Evolutionary conservation across 1,140 invertebrate species (phyloP).

Genomic region (Neomicropteryx cornuta): DNA sequence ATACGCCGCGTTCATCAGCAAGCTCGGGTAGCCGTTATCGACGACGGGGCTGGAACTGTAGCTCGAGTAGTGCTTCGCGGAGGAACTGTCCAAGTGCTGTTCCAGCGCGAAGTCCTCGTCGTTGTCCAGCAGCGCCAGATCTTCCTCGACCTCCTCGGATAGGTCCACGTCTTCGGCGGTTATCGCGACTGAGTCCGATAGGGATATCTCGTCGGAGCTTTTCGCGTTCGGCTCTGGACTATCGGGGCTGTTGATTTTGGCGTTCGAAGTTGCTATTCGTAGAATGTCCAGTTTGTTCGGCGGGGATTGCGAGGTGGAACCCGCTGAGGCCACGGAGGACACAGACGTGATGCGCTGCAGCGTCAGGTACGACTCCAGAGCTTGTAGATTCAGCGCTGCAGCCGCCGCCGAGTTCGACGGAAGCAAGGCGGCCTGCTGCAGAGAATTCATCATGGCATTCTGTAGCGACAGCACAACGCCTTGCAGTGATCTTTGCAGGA

Average conservation of each 20-base stretch:
- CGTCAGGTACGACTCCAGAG: constrained; percentile 70
- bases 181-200: constrained; percentile 32
- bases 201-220: constrained; percentile 33
- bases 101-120: constrained; percentile 43
- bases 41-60: constrained; percentile 37
- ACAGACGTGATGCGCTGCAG: constrained; percentile 56
- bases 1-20: constrained; percentile 48
- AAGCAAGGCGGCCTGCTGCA: constrained; percentile 62
- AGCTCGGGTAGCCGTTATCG: constrained; percentile 44
- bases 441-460: constrained; percentile 62
- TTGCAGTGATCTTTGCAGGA: constrained; percentile 53
- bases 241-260: constrained; percentile 47
- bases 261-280: constrained; percentile 42
- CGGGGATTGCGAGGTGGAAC: constrained; percentile 17
- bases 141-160: constrained; percentile 49
- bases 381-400: constrained; percentile 68
- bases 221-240: constrained; percentile 30
- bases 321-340: constrained; percentile 31
- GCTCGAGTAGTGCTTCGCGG: constrained; percentile 28
- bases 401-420: constrained; percentile 67
- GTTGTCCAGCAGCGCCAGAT: constrained; percentile 44
- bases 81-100: constrained; percentile 35
- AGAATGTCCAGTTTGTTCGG: constrained; percentile 40
- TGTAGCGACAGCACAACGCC: constrained; percentile 64
- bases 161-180: constrained; percentile 45